phyloP scores from a whole-genome alignment of 2,888 invertebrate species.

The Hoplodrina ambigua region DNA sequence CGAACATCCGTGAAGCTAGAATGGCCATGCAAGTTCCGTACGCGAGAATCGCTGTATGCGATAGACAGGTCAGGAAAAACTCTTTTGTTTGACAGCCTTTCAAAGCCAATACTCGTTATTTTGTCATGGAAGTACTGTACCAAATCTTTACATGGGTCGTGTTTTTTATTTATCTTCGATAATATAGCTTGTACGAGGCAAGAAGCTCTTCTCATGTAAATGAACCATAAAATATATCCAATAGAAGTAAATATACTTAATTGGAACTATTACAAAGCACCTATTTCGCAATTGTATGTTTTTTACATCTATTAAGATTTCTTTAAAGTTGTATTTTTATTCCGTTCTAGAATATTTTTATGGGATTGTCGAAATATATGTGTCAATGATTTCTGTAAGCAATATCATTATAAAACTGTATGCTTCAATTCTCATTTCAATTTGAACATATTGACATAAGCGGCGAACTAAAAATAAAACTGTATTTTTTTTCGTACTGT shows the following conservation, averaged over 20 bases:
- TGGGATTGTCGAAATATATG: neutral
- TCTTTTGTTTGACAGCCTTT: too few species aligned
- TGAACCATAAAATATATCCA: neutral
- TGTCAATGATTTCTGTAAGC: neutral
- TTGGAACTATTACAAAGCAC: neutral
- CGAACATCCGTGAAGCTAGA: neutral
- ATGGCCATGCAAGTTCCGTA: neutral
- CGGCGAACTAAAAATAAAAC: too few species aligned
- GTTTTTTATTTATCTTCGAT: neutral
- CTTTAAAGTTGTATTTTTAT: conserved; percentile 7
- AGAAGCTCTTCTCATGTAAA: neutral
- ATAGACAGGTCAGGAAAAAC: too few species aligned
- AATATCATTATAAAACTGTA: too few species aligned
- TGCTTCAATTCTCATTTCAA: too few species aligned
- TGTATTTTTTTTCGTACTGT: too few species aligned
- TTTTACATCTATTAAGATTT: conserved; percentile 5
- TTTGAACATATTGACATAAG: too few species aligned
- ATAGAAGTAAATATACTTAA: conserved; percentile 12
- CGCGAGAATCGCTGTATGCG: too few species aligned
- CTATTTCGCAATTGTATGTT: conserved; percentile 14
- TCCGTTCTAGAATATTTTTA: neutral
- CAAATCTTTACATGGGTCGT: too few species aligned
- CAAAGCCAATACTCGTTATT: too few species aligned
- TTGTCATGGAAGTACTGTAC: too few species aligned
- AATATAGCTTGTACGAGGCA: neutral